Evolutionary conservation across 2,797 vertebrate genomes (phyloP).

Genomic region (Petrocephalus sullivani): DNA sequence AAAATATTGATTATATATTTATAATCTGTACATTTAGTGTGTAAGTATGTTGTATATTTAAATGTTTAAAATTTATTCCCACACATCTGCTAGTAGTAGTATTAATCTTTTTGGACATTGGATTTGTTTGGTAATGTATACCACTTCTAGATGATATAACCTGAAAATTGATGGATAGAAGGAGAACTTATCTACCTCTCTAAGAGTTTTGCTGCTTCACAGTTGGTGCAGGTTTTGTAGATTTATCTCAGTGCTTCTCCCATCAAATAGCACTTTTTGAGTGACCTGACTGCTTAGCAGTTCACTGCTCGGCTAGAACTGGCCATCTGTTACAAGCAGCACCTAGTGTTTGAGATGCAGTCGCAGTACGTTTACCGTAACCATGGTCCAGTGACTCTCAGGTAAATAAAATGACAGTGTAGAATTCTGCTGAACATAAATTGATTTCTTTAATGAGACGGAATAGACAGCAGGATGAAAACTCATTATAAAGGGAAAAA

Average conservation of each 20-base stretch:
- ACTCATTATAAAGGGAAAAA: background rate
- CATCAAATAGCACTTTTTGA: background rate
- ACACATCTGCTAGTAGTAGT: background rate
- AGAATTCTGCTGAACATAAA: background rate
- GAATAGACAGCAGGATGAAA: background rate
- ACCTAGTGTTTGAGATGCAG: slow-evolving; percentile 6
- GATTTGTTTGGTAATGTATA: background rate
- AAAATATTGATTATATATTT: background rate
- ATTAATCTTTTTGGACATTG: background rate
- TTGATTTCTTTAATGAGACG: background rate
- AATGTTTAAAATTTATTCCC: background rate
- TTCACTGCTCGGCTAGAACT: slow-evolving; percentile 48
- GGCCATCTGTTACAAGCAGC: slow-evolving; percentile 45
- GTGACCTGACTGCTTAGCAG: slow-evolving; percentile 22
- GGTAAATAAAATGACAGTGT: slow-evolving; percentile 13
- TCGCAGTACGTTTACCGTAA: slow-evolving; percentile 36
- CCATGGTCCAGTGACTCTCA: background rate
- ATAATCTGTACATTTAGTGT: background rate
- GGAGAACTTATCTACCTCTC: background rate
- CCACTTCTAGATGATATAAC: background rate
- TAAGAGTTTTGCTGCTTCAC: background rate
- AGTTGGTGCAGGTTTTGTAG: background rate
- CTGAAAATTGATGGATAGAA: background rate
- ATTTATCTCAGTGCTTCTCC: background rate
- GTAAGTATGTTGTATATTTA: background rate